Percentiles rank a stretch among this genome's conserved stretches.
Evolutionary conservation across 2,113 vertebrate species (phyloP).

Genomic region (Colius striatus): DNA sequence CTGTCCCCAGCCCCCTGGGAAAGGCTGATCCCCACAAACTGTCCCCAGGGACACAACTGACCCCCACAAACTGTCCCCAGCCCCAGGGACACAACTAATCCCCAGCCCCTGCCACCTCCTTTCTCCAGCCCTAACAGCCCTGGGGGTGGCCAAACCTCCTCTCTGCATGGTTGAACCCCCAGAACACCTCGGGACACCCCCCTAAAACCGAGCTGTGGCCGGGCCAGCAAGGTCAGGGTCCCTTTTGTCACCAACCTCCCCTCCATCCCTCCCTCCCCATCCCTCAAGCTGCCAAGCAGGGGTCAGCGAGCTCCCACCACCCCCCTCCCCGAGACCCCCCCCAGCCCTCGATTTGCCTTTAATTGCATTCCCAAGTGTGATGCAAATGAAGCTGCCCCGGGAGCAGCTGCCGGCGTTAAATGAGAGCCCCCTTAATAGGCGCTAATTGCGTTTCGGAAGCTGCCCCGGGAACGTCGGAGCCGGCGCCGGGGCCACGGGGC

Average conservation of each 20-base stretch:
- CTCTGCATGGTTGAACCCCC: too few species aligned
- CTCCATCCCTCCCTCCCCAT: background rate
- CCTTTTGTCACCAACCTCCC: conserved; percentile 44
- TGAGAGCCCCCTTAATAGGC: conserved; percentile 70
- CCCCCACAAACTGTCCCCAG: background rate
- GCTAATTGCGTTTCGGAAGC: conserved; percentile 72
- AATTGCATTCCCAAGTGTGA: conserved; percentile 79
- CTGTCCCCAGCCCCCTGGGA: too few species aligned
- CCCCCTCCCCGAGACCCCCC: background rate
- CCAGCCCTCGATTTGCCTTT: conserved; percentile 55
- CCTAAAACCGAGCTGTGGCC: background rate
- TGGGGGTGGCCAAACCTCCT: accelerated
- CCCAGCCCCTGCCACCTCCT: accelerated
- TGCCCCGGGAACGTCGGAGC: background rate
- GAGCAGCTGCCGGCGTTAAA: conserved; percentile 79
- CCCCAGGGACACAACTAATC: too few species aligned
- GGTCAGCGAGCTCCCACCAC: background rate
- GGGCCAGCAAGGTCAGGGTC: background rate
- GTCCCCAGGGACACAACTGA: accelerated
- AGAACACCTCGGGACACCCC: background rate
- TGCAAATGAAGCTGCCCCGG: conserved; percentile 70
- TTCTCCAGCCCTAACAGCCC: background rate
- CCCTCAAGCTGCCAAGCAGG: conserved; percentile 5
- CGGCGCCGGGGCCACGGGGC: background rate
- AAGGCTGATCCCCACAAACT: too few species aligned